Evolutionary conservation across 1,140 invertebrate species (phyloP), one percentile per base, ranked within the genome.

Genomic region (Eurosta solidaginis): DNA sequence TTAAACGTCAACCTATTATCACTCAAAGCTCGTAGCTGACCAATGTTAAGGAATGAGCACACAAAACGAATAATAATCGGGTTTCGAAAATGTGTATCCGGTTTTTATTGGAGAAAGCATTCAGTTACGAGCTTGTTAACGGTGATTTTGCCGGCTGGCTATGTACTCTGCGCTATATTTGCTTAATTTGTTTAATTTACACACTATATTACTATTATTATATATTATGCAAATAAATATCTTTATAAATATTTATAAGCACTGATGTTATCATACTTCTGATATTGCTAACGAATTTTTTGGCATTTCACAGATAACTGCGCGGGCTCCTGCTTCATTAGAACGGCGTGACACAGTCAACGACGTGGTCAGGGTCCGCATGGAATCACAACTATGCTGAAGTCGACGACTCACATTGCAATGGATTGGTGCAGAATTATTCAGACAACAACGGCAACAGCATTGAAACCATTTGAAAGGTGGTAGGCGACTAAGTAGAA

Each of bases 391-490:
- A 63, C 86, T 88, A 36, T 88, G 84, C 76, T 87, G 86, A 10
- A 88, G 77, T 4, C 85, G 83, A 1, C 83, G 83, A 17, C 86
- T 84, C 10, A 85, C 84, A 0, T 84, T 81, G 73, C 86, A 86
- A 29, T 85, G 84, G 44, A 81, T 86, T 52, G 82, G 82, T 17
- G 83, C 80, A 17, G 84, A 85, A 78, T 83, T 87, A 79, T 83
- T 84, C 52, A 84, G 83, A 78, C 85, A 84, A 0, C 83, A 84
- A 52, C 88, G 88, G 68, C 85, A 88, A 63, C 88, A 89, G 79
- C 86, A 88, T 45, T 81, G 82, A 33, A 89, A 83, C 89, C 89
- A 90, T 79, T 88, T 89, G 75, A 89, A 89, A 36, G 88, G 88
- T 36, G 89, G 86, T 63, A 89, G 83, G 20, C 87, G 86, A 79